Conservation (phyloP, 2,797 vertebrate genomes). For the Silurus lanzhouensis region DNA sequence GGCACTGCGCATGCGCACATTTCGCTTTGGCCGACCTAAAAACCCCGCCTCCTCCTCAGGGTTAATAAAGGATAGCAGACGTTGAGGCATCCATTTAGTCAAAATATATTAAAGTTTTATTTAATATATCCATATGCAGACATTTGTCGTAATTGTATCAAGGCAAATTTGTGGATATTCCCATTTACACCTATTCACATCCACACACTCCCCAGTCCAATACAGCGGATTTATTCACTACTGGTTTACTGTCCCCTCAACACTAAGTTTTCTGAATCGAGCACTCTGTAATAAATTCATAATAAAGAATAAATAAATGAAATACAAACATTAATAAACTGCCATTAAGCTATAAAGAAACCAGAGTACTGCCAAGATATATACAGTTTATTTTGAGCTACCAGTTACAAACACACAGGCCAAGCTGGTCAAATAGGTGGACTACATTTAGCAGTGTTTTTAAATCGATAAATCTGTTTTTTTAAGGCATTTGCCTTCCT, state of each 20-base stretch:
- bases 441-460: not conserved
- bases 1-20: slow-evolving; percentile 51
- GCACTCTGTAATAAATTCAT: not conserved
- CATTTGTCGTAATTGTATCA: not conserved
- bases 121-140: not conserved
- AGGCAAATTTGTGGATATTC: not conserved
- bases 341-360: not conserved
- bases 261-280: not conserved
- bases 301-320: not conserved
- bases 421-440: not conserved
- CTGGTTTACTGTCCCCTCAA: not conserved
- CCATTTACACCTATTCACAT: not conserved
- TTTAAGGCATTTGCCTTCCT: not conserved
- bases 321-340: not conserved
- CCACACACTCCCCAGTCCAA: not conserved
- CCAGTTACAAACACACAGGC: not conserved
- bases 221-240: not conserved
- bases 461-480: not conserved
- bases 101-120: not conserved
- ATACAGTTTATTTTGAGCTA: not conserved
- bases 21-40: not conserved
- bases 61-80: too few relatives aligned
- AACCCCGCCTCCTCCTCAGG: not conserved
- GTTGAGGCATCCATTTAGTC: not conserved
- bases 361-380: not conserved